Percentiles rank a stretch among this genome's conserved stretches.
These are phyloP conservation scores for Melangyna quadrimaculata DNA, from an alignment of 2,888 invertebrate genomes.

Conservation along the genomic window DNA sequence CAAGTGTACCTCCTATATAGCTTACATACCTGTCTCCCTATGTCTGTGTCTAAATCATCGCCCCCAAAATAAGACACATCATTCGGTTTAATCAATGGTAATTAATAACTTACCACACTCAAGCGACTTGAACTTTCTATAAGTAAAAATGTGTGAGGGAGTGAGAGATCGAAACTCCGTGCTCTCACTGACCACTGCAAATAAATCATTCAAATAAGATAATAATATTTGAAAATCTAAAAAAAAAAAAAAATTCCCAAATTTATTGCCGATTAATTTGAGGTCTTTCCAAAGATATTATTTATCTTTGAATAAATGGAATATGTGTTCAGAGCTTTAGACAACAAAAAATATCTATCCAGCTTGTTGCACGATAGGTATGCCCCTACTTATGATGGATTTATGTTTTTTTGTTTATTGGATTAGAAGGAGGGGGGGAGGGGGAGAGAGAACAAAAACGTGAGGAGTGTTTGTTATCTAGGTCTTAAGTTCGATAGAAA, in stretches of 20 bases:
- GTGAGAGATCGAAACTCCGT: not conserved
- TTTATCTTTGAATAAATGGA: slow-evolving; percentile 42
- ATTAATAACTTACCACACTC: slow-evolving; percentile 48
- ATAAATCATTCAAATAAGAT: slow-evolving; percentile 61
- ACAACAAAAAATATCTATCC: not conserved
- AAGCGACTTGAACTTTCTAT: not conserved
- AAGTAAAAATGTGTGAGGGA: not conserved
- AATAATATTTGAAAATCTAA: slow-evolving; percentile 43
- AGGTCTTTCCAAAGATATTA: slow-evolving; percentile 29
- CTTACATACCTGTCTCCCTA: not conserved
- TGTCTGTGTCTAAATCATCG: not conserved
- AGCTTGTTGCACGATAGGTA: not conserved
- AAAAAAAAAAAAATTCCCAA: slow-evolving; percentile 8
- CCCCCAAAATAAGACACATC: slow-evolving; percentile 33
- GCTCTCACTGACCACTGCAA: slow-evolving; percentile 25
- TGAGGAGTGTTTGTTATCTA: slow-evolving; percentile 14
- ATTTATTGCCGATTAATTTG: slow-evolving; percentile 58
- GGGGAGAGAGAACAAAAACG: not conserved
- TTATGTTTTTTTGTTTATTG: not conserved
- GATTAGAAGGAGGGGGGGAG: not conserved
- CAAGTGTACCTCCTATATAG: slow-evolving; percentile 9
- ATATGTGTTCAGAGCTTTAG: slow-evolving; percentile 27
- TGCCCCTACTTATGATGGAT: slow-evolving; percentile 11
- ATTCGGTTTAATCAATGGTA: slow-evolving; percentile 44
- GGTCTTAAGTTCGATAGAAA: not conserved